These are phyloP conservation scores for Timema cristinae DNA, from an alignment of 2,888 invertebrate species.

Conservation along the genomic window DNA sequence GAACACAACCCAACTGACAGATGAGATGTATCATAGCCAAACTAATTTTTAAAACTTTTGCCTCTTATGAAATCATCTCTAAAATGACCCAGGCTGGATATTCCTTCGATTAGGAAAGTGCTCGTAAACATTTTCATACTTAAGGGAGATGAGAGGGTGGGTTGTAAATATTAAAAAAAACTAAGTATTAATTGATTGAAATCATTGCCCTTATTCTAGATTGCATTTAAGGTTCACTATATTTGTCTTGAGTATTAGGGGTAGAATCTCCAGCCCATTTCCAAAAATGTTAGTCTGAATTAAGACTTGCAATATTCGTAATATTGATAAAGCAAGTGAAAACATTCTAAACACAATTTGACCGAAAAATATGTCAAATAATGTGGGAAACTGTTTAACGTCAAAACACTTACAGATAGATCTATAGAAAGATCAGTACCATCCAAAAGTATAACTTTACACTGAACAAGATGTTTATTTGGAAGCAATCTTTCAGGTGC, in stretches of 20 bases:
- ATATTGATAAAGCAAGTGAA: background rate
- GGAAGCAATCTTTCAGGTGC: conserved; percentile 53
- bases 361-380: conserved; percentile 1
- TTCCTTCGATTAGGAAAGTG: too few species aligned
- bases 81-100: too few species aligned
- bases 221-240: background rate
- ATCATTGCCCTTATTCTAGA: background rate
- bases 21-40: too few species aligned
- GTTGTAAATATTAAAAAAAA: background rate
- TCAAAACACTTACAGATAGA: conserved; percentile 67
- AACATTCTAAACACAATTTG: background rate
- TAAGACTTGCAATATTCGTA: background rate
- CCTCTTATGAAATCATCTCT: too few species aligned
- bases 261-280: too few species aligned
- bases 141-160: too few species aligned
- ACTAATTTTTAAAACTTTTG: too few species aligned
- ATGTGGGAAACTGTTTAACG: conserved; percentile 1
- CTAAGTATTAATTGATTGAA: background rate
- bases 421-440: conserved; percentile 93
- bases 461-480: conserved; percentile 86
- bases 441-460: conserved; percentile 91
- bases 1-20: too few species aligned
- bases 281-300: too few species aligned
- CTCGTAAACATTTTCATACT: too few species aligned
- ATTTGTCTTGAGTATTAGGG: background rate